These are phyloP conservation scores for Saccostrea echinata DNA, from an alignment of 1,140 invertebrate genomes.

Conservation along the genomic window DNA sequence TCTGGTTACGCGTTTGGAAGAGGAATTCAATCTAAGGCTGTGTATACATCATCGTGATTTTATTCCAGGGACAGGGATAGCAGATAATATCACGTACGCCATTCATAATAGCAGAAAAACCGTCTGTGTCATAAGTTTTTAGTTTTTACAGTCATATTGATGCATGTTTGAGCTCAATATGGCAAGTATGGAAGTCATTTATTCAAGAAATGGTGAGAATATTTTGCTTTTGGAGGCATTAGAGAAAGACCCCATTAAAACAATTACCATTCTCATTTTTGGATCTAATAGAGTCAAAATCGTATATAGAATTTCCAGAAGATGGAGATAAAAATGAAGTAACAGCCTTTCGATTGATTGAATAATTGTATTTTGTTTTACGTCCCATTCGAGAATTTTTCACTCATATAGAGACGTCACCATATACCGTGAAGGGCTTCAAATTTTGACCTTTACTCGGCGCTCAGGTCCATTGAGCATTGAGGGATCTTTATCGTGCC, in stretches of 20 bases:
- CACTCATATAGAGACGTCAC: too few species aligned
- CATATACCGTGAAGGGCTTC: too few species aligned
- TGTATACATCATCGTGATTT: background rate
- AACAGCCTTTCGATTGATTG: background rate
- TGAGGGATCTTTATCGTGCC: too few species aligned
- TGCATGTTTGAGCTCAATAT: background rate
- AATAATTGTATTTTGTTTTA: too few species aligned
- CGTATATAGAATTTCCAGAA: background rate
- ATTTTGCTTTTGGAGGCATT: background rate
- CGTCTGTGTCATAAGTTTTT: background rate
- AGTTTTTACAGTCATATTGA: background rate
- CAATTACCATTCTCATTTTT: background rate
- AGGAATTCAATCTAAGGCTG: background rate
- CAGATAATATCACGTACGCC: background rate
- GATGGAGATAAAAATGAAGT: background rate
- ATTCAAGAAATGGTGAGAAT: background rate
- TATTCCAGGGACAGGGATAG: background rate
- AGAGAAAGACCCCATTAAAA: background rate
- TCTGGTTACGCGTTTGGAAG: background rate
- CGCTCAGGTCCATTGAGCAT: too few species aligned
- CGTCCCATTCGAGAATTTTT: too few species aligned
- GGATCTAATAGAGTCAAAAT: background rate
- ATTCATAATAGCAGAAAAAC: background rate
- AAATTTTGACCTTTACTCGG: too few species aligned
- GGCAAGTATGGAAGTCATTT: background rate